These are phyloP conservation scores for Ateles fusciceps DNA, from an alignment of 2,797 vertebrate genomes.

Conservation along the genomic window DNA sequence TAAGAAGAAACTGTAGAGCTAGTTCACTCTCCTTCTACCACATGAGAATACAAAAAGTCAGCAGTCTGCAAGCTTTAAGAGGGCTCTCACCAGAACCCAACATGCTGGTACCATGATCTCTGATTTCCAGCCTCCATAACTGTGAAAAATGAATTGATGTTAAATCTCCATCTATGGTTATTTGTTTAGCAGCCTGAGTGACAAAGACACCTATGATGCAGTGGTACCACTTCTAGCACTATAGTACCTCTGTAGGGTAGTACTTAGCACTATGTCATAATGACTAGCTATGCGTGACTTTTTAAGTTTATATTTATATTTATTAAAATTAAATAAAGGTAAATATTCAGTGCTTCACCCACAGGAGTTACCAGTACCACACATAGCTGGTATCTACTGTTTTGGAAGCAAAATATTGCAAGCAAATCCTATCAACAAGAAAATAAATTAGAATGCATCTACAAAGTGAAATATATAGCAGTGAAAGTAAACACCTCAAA, in stretches of 20 bases:
- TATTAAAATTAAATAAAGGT: neutral
- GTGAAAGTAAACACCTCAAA: neutral
- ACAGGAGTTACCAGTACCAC: neutral
- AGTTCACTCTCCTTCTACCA: no score
- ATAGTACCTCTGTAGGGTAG: neutral
- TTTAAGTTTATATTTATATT: neutral
- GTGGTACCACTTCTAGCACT: neutral
- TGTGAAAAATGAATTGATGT: neutral
- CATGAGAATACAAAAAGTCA: neutral
- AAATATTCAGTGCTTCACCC: neutral
- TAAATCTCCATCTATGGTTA: neutral
- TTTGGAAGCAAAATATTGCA: neutral
- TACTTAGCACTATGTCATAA: neutral
- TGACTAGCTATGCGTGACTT: neutral
- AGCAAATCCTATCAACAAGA: neutral
- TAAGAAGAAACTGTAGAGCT: neutral
- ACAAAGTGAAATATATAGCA: neutral
- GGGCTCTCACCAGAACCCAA: neutral
- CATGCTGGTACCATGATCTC: neutral
- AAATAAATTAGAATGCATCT: neutral
- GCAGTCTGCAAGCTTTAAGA: neutral
- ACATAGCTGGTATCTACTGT: neutral
- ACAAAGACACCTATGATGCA: neutral
- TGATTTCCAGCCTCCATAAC: neutral
- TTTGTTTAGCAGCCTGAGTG: neutral